phyloP scores from a whole-genome alignment of 1,140 invertebrate genomes.

The Aphelenchoides fujianensis region DNA sequence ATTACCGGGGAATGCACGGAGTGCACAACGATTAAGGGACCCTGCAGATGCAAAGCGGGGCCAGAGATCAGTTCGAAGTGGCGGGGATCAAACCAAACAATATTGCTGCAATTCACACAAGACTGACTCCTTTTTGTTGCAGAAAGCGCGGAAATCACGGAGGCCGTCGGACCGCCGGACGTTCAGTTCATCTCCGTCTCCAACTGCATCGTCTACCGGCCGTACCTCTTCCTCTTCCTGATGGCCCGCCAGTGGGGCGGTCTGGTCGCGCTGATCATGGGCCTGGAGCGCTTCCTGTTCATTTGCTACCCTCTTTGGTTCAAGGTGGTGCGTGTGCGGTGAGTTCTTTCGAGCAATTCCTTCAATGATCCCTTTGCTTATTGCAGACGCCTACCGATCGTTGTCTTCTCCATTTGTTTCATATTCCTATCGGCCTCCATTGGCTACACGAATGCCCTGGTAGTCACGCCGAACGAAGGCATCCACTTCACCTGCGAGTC shows the following conservation, averaged over 20 bases:
- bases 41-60: neutral
- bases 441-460: constrained; percentile 33
- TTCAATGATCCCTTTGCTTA: neutral
- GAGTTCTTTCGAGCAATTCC: constrained; percentile 12
- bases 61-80: neutral
- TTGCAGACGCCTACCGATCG: constrained; percentile 34
- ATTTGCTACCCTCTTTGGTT: constrained; percentile 40
- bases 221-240: constrained; percentile 35
- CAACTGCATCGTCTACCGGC: constrained; percentile 25
- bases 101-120: no score
- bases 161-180: neutral
- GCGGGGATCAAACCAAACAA: no score
- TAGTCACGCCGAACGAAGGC: constrained; percentile 30
- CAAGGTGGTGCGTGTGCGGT: constrained; percentile 34
- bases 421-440: constrained; percentile 29
- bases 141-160: neutral
- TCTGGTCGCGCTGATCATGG: constrained; percentile 36
- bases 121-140: no score
- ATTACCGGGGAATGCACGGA: no score
- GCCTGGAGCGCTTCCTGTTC: constrained; percentile 37
- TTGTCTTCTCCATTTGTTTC: constrained; percentile 37
- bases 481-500: constrained; percentile 38
- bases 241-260: constrained; percentile 34
- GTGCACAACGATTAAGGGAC: neutral
- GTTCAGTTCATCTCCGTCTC: constrained; percentile 17